These are phyloP conservation scores for Latheticus oryzae DNA, from an alignment of 2,888 invertebrate genomes.

Conservation along the genomic window DNA sequence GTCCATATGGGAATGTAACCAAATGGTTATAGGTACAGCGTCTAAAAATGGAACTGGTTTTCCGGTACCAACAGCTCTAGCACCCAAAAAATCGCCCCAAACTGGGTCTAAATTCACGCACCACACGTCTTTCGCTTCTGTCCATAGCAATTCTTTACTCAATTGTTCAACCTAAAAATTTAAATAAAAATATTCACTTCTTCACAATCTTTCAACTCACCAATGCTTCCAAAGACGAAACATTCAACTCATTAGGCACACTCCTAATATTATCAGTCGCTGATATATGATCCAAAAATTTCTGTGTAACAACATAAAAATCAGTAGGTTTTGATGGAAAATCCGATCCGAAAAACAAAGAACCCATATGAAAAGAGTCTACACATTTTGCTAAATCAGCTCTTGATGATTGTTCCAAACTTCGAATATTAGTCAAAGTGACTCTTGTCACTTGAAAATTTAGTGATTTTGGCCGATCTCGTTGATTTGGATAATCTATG, in stretches of 20 bases:
- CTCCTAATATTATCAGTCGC: conserved; percentile 66
- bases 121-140: conserved; percentile 89
- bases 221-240: conserved; percentile 55
- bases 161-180: conserved; percentile 57
- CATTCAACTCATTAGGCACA: conserved; percentile 58
- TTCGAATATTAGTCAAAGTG: conserved; percentile 77
- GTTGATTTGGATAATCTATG: conserved; percentile 80
- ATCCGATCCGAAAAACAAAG: conserved; percentile 79
- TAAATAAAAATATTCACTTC: conserved; percentile 29
- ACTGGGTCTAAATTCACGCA: conserved; percentile 88
- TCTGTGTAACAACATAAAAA: conserved; percentile 82
- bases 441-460: conserved; percentile 86
- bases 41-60: conserved; percentile 85
- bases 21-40: conserved; percentile 87
- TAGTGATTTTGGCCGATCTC: conserved; percentile 88
- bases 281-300: conserved; percentile 79
- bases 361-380: conserved; percentile 80
- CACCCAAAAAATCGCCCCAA: conserved; percentile 93
- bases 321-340: conserved; percentile 81
- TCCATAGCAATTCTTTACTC: conserved; percentile 73
- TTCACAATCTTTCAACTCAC: conserved; percentile 51
- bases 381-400: conserved; percentile 85
- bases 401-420: conserved; percentile 75
- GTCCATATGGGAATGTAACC: conserved; percentile 74
- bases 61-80: conserved; percentile 78